Evolutionary conservation across 1,140 invertebrate species (phyloP).

Genomic region (Zophobas atratus): DNA sequence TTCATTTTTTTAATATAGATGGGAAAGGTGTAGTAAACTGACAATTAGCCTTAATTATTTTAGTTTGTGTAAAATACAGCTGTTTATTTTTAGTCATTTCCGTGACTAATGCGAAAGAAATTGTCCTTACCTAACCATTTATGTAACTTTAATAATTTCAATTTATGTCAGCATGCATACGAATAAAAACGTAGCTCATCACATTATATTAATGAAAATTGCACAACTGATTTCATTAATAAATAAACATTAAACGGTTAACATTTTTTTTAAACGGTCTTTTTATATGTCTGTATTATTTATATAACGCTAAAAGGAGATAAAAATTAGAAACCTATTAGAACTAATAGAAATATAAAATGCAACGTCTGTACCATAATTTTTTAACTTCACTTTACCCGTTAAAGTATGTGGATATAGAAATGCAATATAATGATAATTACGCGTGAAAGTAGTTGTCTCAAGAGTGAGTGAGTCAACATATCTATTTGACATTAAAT

Average conservation of each 20-base stretch:
- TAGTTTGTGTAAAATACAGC: neutral
- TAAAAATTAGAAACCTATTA: no score
- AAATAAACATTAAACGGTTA: neutral
- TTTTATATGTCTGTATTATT: no score
- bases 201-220: conserved; percentile 10
- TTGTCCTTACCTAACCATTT: conserved; percentile 41
- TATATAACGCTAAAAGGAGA: no score
- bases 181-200: conserved; percentile 10
- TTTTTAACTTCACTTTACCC: no score
- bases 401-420: no score
- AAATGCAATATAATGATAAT: neutral
- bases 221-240: conserved; percentile 27
- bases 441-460: conserved; percentile 23
- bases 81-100: conserved; percentile 26
- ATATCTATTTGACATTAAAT: conserved; percentile 17
- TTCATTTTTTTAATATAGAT: no score
- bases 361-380: no score
- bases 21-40: neutral
- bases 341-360: no score
- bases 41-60: conserved; percentile 22
- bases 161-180: conserved; percentile 14
- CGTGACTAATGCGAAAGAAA: conserved; percentile 35
- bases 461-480: neutral
- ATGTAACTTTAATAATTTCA: conserved; percentile 26
- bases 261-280: neutral